Percentiles rank a stretch among this genome's conserved stretches.
These are phyloP conservation scores for Pygocentrus nattereri DNA, from an alignment of 2,797 vertebrate genomes.

Conservation along the genomic window DNA sequence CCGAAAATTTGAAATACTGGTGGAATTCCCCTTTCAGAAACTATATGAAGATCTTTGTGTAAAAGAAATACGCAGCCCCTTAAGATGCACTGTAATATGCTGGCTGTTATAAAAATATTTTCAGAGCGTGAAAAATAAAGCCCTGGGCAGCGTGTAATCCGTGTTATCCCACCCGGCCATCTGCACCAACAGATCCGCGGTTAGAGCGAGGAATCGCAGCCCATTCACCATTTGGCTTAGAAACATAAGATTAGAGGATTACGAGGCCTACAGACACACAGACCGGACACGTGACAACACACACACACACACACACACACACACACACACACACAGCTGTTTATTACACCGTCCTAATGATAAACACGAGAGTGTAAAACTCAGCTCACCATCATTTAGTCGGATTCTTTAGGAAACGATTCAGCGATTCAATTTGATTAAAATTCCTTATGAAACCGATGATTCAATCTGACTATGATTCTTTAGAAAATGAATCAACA, in stretches of 20 bases:
- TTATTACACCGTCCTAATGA: background rate
- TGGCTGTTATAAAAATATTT: conserved; percentile 12
- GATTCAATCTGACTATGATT: background rate
- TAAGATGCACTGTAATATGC: background rate
- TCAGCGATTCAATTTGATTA: background rate
- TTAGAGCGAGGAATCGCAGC: background rate
- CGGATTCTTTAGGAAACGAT: background rate
- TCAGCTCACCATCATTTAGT: background rate
- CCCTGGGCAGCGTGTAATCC: background rate
- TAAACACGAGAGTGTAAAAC: background rate
- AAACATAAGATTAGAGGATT: conserved; percentile 37
- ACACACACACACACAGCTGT: conserved; percentile 1
- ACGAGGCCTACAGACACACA: conserved; percentile 2
- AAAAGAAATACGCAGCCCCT: background rate
- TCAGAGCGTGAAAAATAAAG: background rate
- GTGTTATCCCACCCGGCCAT: background rate
- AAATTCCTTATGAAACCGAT: background rate
- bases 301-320: background rate
- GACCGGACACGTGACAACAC: background rate
- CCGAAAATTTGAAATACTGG: no score
- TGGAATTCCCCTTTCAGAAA: background rate
- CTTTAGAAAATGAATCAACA: background rate
- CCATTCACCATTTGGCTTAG: conserved; percentile 15
- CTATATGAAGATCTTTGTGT: no score
- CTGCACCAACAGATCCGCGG: background rate